Evolutionary conservation across 2,888 invertebrate species (phyloP).

Genomic region (Lithosia quadra): DNA sequence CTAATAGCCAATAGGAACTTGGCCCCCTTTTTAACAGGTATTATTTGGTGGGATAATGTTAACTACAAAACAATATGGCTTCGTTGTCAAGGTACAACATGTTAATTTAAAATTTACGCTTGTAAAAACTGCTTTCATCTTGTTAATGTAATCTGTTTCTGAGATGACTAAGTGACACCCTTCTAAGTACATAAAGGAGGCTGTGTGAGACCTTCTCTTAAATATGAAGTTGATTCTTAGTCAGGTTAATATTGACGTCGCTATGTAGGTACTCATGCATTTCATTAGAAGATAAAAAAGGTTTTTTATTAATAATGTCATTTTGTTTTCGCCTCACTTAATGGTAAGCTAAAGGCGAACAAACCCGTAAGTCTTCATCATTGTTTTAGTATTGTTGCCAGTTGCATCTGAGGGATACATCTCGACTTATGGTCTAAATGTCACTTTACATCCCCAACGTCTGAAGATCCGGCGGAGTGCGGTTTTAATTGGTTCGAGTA

Average conservation of each 20-base stretch:
- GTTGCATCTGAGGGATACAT: no score
- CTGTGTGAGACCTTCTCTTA: conserved; percentile 40
- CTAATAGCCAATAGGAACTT: no score
- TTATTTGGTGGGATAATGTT: no score
- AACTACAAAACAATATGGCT: conserved; percentile 46
- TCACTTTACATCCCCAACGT: no score
- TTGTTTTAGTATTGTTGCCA: no score
- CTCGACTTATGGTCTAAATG: no score
- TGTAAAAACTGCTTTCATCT: conserved; percentile 79
- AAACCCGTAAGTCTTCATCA: no score
- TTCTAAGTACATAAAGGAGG: conserved; percentile 46
- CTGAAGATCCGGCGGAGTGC: no score
- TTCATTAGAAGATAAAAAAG: neutral
- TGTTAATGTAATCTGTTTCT: conserved; percentile 70
- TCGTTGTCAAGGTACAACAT: conserved; percentile 44
- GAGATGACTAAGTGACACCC: conserved; percentile 68
- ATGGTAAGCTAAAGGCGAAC: no score
- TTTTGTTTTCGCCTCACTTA: neutral
- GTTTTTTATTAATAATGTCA: neutral
- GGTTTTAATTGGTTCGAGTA: no score
- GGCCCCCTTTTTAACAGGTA: no score
- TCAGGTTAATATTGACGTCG: conserved; percentile 31
- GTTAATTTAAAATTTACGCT: conserved; percentile 78
- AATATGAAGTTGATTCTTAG: conserved; percentile 54
- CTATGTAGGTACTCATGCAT: neutral